These are phyloP conservation scores for Drosophila chauvacae DNA, from an alignment of 1,140 invertebrate species.

Conservation along the genomic window DNA sequence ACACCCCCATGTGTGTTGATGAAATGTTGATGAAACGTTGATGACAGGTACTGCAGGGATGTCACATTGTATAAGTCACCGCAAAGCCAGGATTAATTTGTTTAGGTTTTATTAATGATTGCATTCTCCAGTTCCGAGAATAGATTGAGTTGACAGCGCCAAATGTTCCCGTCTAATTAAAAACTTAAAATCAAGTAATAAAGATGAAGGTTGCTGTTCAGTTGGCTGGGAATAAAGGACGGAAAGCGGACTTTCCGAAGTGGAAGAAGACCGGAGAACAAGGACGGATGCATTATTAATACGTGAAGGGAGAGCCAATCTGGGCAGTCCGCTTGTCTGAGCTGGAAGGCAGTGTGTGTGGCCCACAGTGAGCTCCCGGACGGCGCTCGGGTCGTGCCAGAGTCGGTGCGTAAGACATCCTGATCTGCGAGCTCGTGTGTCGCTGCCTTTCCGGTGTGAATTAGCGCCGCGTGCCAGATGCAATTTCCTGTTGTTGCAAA, in stretches of 20 bases:
- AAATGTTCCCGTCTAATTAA: conserved; percentile 26
- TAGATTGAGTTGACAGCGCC: neutral
- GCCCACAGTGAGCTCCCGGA: conserved; percentile 13
- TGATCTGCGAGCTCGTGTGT: conserved; percentile 40
- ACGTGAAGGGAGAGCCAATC: conserved; percentile 34
- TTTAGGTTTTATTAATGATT: neutral
- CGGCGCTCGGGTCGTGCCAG: conserved; percentile 9
- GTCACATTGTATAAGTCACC: neutral
- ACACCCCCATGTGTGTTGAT: no score
- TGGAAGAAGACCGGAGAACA: conserved; percentile 25
- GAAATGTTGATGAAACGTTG: no score
- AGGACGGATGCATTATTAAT: conserved; percentile 64
- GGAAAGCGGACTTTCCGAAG: conserved; percentile 1
- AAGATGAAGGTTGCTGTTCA: conserved; percentile 44
- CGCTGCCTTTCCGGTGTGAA: conserved; percentile 71
- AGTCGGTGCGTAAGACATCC: conserved; percentile 59
- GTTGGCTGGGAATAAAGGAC: conserved; percentile 34
- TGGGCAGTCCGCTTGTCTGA: neutral
- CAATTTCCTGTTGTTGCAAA: conserved; percentile 76
- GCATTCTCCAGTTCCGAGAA: neutral
- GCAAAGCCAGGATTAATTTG: neutral
- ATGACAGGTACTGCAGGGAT: no score
- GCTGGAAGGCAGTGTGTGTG: conserved; percentile 7
- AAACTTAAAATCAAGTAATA: conserved; percentile 56
- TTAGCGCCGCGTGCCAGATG: conserved; percentile 73